These are phyloP conservation scores for Eubucco bourcierii DNA, from an alignment of 2,113 vertebrate species.

Conservation along the genomic window DNA sequence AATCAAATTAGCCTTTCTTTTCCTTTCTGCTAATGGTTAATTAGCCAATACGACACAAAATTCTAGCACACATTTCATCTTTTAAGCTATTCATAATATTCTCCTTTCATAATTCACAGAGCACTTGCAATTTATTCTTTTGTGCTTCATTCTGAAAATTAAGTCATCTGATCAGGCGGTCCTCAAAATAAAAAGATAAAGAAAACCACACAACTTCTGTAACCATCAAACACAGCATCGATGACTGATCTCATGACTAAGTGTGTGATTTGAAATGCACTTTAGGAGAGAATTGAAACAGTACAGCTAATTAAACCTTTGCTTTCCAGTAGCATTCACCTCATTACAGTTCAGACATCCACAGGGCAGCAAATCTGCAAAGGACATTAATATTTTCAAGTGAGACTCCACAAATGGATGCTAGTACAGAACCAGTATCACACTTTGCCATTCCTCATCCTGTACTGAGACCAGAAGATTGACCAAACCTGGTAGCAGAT, in stretches of 20 bases:
- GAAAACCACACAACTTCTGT: slow-evolving; percentile 7
- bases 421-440: background rate
- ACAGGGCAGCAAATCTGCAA: background rate
- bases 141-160: background rate
- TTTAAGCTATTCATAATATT: slow-evolving; percentile 14
- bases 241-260: slow-evolving; percentile 3
- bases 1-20: background rate
- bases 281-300: background rate
- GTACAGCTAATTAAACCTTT: slow-evolving; percentile 35
- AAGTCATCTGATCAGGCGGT: slow-evolving; percentile 11
- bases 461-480: background rate
- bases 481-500: background rate
- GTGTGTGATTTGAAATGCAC: background rate
- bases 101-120: slow-evolving; percentile 16
- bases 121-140: slow-evolving; percentile 25
- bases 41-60: background rate
- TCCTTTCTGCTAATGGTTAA: slow-evolving; percentile 15
- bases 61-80: background rate
- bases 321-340: slow-evolving; percentile 1
- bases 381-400: background rate
- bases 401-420: background rate
- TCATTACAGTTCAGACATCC: background rate
- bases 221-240: background rate
- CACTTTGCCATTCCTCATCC: background rate
- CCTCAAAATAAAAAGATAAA: slow-evolving; percentile 9